A percentile compares a stretch with the other conserved stretches of the same genome.
These are phyloP conservation scores for Branchipolynoe longqiensis DNA, from an alignment of 2,888 invertebrate genomes.

Conservation along the genomic window DNA sequence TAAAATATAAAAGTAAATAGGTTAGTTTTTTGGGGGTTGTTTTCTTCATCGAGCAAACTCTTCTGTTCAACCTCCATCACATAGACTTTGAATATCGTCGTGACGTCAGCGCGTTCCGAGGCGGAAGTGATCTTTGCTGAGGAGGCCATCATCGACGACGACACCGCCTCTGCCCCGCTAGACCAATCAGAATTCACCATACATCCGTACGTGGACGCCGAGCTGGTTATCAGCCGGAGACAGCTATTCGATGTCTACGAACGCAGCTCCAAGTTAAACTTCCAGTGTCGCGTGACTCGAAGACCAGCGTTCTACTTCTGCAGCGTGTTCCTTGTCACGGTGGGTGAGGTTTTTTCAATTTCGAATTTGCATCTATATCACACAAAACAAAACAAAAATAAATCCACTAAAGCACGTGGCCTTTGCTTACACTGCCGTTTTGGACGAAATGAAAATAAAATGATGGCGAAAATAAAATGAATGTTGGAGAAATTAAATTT, in stretches of 20 bases:
- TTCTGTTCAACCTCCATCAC: neutral
- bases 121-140: neutral
- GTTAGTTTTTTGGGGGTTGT: too few species aligned
- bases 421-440: too few species aligned
- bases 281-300: slow-evolving; percentile 3
- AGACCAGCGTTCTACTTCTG: slow-evolving; percentile 8
- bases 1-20: too few species aligned
- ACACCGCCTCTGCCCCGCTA: neutral
- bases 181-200: slow-evolving; percentile 38
- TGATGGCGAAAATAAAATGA: too few species aligned
- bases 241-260: neutral
- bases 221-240: neutral
- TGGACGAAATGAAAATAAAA: too few species aligned
- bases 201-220: slow-evolving; percentile 6
- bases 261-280: slow-evolving; percentile 5
- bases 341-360: neutral
- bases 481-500: too few species aligned
- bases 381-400: too few species aligned
- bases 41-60: too few species aligned
- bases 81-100: slow-evolving; percentile 1
- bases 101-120: neutral
- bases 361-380: too few species aligned
- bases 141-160: neutral
- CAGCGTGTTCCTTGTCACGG: slow-evolving; percentile 8
- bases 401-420: too few species aligned